Percentiles rank a stretch among this genome's conserved stretches.
These are phyloP conservation scores for Cephus rjabovi DNA, from an alignment of 2,888 invertebrate genomes.

Conservation along the genomic window DNA sequence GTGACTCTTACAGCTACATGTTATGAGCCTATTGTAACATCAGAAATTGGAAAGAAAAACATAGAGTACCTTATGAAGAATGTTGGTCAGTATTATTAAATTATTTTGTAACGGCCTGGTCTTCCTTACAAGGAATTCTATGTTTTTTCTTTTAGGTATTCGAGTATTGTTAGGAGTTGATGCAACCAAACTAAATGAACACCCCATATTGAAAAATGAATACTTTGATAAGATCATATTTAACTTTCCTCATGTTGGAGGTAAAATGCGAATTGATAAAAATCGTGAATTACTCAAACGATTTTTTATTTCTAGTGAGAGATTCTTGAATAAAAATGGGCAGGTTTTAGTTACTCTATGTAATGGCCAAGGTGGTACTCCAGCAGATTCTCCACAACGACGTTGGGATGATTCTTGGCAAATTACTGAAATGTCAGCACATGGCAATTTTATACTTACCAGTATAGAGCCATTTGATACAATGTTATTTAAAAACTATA, in stretches of 20 bases:
- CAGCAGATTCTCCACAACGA: slow-evolving; percentile 62
- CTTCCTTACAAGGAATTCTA: slow-evolving; percentile 19
- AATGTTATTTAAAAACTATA: slow-evolving; percentile 61
- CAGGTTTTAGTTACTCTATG: slow-evolving; percentile 68
- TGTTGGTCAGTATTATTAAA: slow-evolving; percentile 52
- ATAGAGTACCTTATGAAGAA: slow-evolving; percentile 47
- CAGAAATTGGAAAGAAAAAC: slow-evolving; percentile 52
- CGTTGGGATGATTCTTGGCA: slow-evolving; percentile 71
- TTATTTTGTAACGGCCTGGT: background rate
- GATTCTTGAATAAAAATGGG: slow-evolving; percentile 61
- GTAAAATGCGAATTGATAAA: slow-evolving; percentile 72
- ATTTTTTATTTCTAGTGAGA: slow-evolving; percentile 66
- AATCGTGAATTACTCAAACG: slow-evolving; percentile 69
- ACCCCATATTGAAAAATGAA: slow-evolving; percentile 43
- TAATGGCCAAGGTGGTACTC: slow-evolving; percentile 71
- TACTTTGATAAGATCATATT: slow-evolving; percentile 69
- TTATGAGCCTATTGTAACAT: slow-evolving; percentile 56
- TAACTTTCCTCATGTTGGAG: slow-evolving; percentile 74
- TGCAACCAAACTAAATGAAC: slow-evolving; percentile 66
- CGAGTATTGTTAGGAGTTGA: slow-evolving; percentile 67
- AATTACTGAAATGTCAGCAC: slow-evolving; percentile 69
- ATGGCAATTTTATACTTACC: slow-evolving; percentile 65
- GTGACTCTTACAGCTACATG: slow-evolving; percentile 63
- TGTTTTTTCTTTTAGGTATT: slow-evolving; percentile 64
- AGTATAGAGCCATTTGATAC: slow-evolving; percentile 62